These are phyloP conservation scores for Drosophila sturtevanti DNA, from an alignment of 1,140 invertebrate genomes.

Conservation along the genomic window DNA sequence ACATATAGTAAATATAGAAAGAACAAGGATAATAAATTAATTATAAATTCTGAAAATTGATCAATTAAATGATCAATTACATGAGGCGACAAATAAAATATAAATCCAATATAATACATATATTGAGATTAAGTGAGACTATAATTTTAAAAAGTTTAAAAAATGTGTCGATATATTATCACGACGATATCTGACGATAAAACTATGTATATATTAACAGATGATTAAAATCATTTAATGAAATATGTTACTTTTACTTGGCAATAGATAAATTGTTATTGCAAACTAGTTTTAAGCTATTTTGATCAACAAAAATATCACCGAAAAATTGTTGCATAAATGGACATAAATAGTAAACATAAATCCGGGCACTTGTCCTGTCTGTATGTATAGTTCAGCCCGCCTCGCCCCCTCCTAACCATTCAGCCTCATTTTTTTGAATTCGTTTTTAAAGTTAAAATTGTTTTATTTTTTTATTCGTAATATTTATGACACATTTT, in stretches of 20 bases:
- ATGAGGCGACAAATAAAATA: too few species aligned
- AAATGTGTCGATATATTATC: not conserved
- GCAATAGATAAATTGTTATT: not conserved
- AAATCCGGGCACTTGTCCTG: conserved; percentile 6
- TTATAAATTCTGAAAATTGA: too few species aligned
- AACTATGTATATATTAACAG: not conserved
- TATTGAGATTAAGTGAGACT: too few species aligned
- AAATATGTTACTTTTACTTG: not conserved
- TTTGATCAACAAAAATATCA: conserved; percentile 1
- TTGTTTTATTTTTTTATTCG: too few species aligned
- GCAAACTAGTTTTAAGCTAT: not conserved
- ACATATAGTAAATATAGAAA: too few species aligned
- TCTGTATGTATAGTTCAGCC: too few species aligned
- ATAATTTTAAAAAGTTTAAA: not conserved
- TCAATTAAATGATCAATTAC: too few species aligned
- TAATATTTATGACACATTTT: conserved; percentile 43
- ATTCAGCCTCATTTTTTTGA: not conserved
- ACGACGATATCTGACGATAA: too few species aligned
- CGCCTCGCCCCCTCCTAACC: conserved; percentile 4
- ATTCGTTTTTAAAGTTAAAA: too few species aligned
- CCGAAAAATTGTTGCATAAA: conserved; percentile 2
- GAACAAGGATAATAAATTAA: too few species aligned
- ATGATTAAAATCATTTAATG: not conserved
- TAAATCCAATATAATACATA: too few species aligned
- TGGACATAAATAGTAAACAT: conserved; percentile 1